Evolutionary conservation across 1,140 invertebrate genomes (phyloP).

Genomic region (Ceratina australensis): DNA sequence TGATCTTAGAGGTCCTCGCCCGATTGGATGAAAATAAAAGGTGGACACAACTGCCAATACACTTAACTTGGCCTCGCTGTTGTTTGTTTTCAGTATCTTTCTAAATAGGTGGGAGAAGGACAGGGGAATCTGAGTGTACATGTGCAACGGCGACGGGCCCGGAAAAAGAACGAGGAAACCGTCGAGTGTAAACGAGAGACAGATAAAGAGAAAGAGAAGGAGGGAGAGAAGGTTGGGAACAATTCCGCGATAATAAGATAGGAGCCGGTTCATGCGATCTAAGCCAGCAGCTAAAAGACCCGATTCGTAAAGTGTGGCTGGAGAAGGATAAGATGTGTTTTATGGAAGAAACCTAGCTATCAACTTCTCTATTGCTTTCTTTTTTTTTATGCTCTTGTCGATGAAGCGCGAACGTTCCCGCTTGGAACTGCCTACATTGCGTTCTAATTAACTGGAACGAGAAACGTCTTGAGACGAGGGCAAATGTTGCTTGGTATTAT

Average conservation of each 20-base stretch:
- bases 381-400: not conserved
- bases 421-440: not conserved
- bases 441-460: too few relatives aligned
- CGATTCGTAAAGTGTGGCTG: slow-evolving; percentile 11
- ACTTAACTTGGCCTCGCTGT: slow-evolving; percentile 63
- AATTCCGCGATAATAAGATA: slow-evolving; percentile 69
- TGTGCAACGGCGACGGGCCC: not conserved
- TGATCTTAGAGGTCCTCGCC: slow-evolving; percentile 64
- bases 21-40: slow-evolving; percentile 71
- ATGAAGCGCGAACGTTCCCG: not conserved
- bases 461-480: too few relatives aligned
- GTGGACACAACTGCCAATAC: slow-evolving; percentile 70
- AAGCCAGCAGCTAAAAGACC: slow-evolving; percentile 37
- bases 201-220: not conserved
- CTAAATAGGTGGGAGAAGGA: slow-evolving; percentile 23
- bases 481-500: not conserved
- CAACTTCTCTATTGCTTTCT: not conserved
- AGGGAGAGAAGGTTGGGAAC: slow-evolving; percentile 51
- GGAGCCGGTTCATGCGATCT: slow-evolving; percentile 33
- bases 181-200: not conserved
- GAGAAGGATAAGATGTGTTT: slow-evolving; percentile 34
- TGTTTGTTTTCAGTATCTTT: slow-evolving; percentile 27
- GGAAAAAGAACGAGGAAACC: slow-evolving; percentile 1
- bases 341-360: slow-evolving; percentile 11
- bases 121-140: not conserved